Conservation (phyloP, 1,140 invertebrate genomes). For the Myzus persicae region DNA sequence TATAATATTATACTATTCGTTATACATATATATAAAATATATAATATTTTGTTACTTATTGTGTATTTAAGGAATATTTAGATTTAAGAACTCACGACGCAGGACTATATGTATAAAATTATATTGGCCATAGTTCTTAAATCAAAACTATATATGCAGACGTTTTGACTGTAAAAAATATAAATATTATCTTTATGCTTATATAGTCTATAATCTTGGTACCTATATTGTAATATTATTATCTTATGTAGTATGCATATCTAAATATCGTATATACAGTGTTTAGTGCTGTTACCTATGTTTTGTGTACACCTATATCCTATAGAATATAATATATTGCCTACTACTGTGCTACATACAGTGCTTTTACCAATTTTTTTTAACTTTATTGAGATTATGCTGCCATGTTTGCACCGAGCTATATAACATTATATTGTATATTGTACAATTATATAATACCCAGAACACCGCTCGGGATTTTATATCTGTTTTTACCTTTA, state of each 20-base stretch:
- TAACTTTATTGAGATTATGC: neutral
- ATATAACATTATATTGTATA: neutral
- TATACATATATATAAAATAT: neutral
- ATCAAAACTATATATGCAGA: neutral
- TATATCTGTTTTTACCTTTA: neutral
- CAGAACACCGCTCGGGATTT: neutral
- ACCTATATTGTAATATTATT: neutral
- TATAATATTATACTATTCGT: neutral
- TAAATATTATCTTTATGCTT: neutral
- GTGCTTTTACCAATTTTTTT: neutral
- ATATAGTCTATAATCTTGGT: neutral
- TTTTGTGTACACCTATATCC: neutral
- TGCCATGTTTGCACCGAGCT: neutral
- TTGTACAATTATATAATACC: neutral
- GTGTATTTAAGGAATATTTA: constrained; percentile 8
- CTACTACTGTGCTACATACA: neutral
- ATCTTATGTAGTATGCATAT: neutral
- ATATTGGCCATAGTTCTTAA: neutral
- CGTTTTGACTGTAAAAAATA: neutral
- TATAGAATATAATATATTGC: neutral
- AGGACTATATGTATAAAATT: neutral
- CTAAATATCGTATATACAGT: neutral
- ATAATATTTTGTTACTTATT: constrained; percentile 24
- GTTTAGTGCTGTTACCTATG: neutral
- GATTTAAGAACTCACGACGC: neutral